Conservation (phyloP, 2,797 vertebrate genomes). For the Gambelia wislizenii region DNA sequence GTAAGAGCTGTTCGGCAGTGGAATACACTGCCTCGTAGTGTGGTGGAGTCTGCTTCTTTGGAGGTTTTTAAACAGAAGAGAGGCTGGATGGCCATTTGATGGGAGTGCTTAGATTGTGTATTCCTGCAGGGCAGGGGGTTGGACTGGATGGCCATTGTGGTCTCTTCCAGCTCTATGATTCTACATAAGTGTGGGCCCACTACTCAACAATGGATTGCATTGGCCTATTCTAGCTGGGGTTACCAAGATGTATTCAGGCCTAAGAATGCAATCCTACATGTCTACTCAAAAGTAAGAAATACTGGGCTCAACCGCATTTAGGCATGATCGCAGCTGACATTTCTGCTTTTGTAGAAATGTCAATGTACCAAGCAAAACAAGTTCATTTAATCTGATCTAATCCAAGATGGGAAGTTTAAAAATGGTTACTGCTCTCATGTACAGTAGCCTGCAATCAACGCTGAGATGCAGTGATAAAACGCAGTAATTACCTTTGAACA, state of each 20-base stretch:
- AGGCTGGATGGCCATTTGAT: too few species aligned
- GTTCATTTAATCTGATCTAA: slow-evolving; percentile 32
- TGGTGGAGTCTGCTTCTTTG: too few species aligned
- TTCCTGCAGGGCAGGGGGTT: too few species aligned
- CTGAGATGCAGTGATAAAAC: slow-evolving; percentile 56
- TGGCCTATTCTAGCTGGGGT: too few species aligned
- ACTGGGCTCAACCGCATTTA: background rate
- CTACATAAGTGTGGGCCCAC: too few species aligned
- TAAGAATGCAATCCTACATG: too few species aligned
- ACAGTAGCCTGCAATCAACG: slow-evolving; percentile 55
- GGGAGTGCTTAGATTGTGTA: too few species aligned
- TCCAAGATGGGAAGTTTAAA: slow-evolving; percentile 10
- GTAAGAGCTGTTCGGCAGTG: too few species aligned
- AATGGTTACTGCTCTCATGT: slow-evolving; percentile 21
- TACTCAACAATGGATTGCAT: background rate
- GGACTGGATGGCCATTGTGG: too few species aligned
- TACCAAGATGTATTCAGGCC: background rate
- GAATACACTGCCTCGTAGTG: too few species aligned
- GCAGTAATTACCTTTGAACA: slow-evolving; percentile 63
- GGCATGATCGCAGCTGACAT: background rate
- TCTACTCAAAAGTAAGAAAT: background rate
- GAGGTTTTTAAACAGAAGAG: too few species aligned
- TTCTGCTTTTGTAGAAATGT: background rate
- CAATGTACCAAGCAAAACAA: slow-evolving; percentile 15
- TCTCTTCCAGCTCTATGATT: too few species aligned